Evolutionary conservation across 2,113 vertebrate species (phyloP), one percentile per base, ranked within the genome.

Genomic region (Salvelinus alpinus): DNA sequence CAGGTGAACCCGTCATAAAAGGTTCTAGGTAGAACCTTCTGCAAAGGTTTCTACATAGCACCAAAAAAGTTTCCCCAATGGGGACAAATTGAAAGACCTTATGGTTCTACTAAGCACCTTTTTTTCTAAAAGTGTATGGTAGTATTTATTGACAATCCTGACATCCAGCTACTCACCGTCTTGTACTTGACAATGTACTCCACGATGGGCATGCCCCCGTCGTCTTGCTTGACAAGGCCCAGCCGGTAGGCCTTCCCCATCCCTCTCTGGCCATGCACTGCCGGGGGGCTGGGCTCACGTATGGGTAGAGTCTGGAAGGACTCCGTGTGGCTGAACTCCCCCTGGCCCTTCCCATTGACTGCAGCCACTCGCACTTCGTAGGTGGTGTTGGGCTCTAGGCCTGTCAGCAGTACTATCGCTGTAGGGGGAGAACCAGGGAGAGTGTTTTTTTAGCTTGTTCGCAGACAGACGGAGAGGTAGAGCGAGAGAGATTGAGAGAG

Each of bases 151-250:
- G 16, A 1, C 48, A 13, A 4, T 54, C 51, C 16, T 54, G 51
- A 54, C 16, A 18, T 18, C 24, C 13, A 31, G 51, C 20, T 77
- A 95, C 96, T 97, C 91, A 99, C 98, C 83, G 96, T 97, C 90
- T 96, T 95, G 65, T 99, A 99, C 89, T 97, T 99, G 77, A 99
- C 93, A 2, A 99, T 97, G 72, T 99, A 99, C 89, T 98, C 96
- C 90, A 99, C 89, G 75, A 99, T 98, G 68, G 98, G 97, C 74
- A 98, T 96, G 12, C 98, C 98, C 71, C 98, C 97, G 25, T 99
- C 98, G 44, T 99, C 98, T 84, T 99, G 98, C 81, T 98, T 98
- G 78, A 95, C 96, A 87, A 99, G 95, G 65, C 95, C 97, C 64
- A 99, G 93, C 80, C 96, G 93, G 90, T 96, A 99, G 74, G 95